Evolutionary conservation across 1,140 invertebrate genomes (phyloP), one percentile per base, ranked within the genome.

Genomic region (Phocides pigmalion): DNA sequence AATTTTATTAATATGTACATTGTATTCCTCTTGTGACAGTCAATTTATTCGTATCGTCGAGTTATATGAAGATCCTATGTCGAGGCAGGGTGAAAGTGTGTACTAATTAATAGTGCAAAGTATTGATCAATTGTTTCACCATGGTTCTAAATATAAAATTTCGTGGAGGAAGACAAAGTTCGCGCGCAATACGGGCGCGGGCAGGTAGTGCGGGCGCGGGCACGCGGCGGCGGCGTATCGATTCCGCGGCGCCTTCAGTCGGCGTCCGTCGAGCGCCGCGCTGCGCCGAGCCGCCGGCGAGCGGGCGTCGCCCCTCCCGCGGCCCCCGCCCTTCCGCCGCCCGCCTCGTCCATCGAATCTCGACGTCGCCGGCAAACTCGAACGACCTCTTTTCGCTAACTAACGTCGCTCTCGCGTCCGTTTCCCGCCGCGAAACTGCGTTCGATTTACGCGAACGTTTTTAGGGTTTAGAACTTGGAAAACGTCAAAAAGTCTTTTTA

Each of bases 111-210:
- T 87, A 87, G 88, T 89, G 88, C 86, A 89, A 90, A 90, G 81
- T 90, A 90, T 90, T 77, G 88, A 90, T 89, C 82, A 89, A 89
- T 89, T 84, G 85, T 87, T 90, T 90, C 79, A 86, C 84, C 82
- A 86, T 85, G 86, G 80, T 84, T 90, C 88, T 90, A 89, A 90
- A 90, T 90, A 90, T 90, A 90, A 90, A 90, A 90, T 88, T 88
- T 84, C 76, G 84, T 88, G 74, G 80, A 81, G 84, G 76, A 89
- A 89, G 84, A 87, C 86, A 86, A 90, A 90, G 84, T 90, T 90
- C 84, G 86, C 88, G 88, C 88, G 88, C 88, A 89, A 87, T 84
- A 88, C 82, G 84, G 84, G 84, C 80, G 85, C 82, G 82, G 83
- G 80, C 79, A 82, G 84, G 82, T 76, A 82, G 79, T 72, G 76